phyloP scores from a whole-genome alignment of 2,797 vertebrate species.

The Myotis myotis region DNA sequence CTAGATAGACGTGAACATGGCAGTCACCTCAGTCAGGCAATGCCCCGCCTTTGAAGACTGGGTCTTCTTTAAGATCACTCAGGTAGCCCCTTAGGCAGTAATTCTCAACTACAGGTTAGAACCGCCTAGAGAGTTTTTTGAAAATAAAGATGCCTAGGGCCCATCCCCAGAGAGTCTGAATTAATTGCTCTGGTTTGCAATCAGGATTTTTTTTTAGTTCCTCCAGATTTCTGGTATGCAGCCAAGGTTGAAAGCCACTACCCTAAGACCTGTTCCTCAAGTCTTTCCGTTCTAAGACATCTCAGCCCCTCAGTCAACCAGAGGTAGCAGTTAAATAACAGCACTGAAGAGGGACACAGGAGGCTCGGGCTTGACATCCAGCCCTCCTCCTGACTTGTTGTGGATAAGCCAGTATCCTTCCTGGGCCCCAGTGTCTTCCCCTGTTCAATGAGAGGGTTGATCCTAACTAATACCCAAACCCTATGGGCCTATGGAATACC shows the following conservation, averaged over 20 bases:
- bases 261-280: neutral
- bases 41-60: neutral
- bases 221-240: neutral
- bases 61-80: neutral
- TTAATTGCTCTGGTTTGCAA: neutral
- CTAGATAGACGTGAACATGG: rapidly evolving
- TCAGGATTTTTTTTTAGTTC: neutral
- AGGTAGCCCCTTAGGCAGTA: neutral
- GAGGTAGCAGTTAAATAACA: neutral
- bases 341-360: neutral
- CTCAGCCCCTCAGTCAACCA: neutral
- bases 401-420: neutral
- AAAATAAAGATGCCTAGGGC: neutral
- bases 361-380: neutral
- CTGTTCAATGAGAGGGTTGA: neutral
- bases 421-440: neutral
- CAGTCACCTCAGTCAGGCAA: neutral
- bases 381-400: neutral
- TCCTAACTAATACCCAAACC: neutral
- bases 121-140: neutral
- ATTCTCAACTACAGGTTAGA: neutral
- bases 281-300: neutral
- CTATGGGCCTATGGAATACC: neutral
- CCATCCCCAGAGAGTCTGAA: neutral
- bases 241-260: neutral